Base-by-base conservation (phyloP, 2,888 invertebrate genomes). In the Dicranocentrus wangi region DNA sequence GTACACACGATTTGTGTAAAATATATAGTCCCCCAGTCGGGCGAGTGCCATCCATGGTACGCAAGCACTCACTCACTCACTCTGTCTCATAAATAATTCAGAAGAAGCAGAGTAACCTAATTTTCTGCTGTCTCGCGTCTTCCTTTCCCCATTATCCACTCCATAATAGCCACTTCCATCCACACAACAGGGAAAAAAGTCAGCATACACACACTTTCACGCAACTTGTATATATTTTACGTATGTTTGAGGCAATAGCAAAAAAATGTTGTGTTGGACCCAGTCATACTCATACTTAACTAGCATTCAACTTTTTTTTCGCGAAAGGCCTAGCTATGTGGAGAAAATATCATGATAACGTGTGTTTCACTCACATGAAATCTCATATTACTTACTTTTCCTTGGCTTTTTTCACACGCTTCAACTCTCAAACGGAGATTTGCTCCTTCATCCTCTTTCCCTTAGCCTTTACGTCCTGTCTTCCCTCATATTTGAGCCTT, bases 101-200 rank as follows among this genome's bases (percentile, higher is more conserved):
- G 77, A 82, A 83, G 82, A 73, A 72, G 73, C 80, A 76, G 73
- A 84, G 80, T 84, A 84, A 84, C 84, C 84, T 84, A 84, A 84
- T 84, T 84, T 84, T 84, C 84, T 84, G 82, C 82, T 84, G 84
- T 84, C 84, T 84, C 82, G 82, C 82, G 72, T 82, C 82, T 84
- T 82, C 82, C 82, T 83, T 77, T 80, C 77, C 81, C 77, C 76
- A 83, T 83, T 83, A 83, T 77, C 81, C 71, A 71, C 72, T 75
- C 73, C 69, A 73, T 81, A 73, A 79, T 79, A 69, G 77, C 77
- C 77, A 77, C 77, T 77, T 77, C 77, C 77, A 77, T 77, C 61
- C 69, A 27, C 73, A 55, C 60, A 66, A 66, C 76, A 60, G 66
- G 55, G 76, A 60, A 66, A 76, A 65, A 53, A 68, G 60, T 68